A percentile compares a stretch with the other conserved stretches of the same genome.
Conservation (phyloP, 2,888 invertebrate genomes). For the Muschampia plurimacula region DNA sequence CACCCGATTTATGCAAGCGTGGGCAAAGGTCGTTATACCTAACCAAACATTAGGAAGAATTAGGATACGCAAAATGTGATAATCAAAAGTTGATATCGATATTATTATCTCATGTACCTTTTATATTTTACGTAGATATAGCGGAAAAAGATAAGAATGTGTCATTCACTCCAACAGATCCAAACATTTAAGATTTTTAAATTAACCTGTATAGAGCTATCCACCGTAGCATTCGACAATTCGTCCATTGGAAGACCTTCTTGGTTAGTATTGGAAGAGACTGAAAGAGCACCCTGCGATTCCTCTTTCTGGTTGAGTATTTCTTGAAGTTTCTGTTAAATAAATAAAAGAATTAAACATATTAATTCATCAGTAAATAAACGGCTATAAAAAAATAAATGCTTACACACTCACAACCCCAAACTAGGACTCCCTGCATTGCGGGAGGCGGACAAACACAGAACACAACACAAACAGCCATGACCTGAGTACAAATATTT, state of each 20-base stretch:
- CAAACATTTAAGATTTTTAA: too few species aligned
- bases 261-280: slow-evolving; percentile 63
- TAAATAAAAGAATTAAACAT: slow-evolving; percentile 2
- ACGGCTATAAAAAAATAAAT: too few species aligned
- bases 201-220: slow-evolving; percentile 68
- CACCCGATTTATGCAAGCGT: too few species aligned
- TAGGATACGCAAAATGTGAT: background rate
- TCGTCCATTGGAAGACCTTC: slow-evolving; percentile 73
- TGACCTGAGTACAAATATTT: too few species aligned
- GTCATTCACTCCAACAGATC: too few species aligned
- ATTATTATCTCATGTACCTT: background rate
- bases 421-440: too few species aligned
- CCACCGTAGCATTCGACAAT: slow-evolving; percentile 65
- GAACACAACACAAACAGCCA: too few species aligned
- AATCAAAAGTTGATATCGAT: background rate
- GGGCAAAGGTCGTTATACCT: too few species aligned
- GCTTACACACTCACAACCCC: too few species aligned
- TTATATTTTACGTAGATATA: background rate
- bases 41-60: too few species aligned
- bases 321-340: slow-evolving; percentile 86
- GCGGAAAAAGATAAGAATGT: background rate
- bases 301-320: slow-evolving; percentile 88
- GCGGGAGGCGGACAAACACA: too few species aligned
- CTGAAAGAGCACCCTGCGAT: slow-evolving; percentile 71
- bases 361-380: too few species aligned